phyloP scores from a whole-genome alignment of 2,113 vertebrate species.

The Aldabrachelys gigantea region DNA sequence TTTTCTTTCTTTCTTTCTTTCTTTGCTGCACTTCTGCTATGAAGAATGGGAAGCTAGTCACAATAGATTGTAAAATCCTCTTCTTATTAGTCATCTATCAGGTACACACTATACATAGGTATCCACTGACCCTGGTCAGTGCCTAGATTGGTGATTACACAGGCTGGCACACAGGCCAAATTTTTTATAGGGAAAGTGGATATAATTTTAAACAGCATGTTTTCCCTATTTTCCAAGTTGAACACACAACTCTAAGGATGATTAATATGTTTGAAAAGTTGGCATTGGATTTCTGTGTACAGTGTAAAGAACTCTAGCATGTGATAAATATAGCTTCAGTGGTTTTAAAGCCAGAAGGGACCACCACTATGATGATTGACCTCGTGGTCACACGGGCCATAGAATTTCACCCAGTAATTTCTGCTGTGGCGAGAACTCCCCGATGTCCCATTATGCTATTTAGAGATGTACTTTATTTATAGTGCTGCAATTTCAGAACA shows the following conservation, averaged over 20 bases:
- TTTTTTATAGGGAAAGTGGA: background rate
- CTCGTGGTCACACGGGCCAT: background rate
- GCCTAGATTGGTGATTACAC: background rate
- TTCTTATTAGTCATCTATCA: background rate
- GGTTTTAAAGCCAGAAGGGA: background rate
- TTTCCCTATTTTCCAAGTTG: background rate
- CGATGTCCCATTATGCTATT: background rate
- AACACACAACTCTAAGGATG: background rate
- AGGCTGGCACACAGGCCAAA: background rate
- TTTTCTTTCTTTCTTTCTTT: background rate
- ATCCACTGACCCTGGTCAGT: background rate
- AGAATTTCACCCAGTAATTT: background rate
- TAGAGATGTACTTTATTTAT: background rate
- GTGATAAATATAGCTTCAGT: background rate
- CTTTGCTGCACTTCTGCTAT: background rate
- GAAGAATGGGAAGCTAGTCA: background rate
- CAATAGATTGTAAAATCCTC: background rate
- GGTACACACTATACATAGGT: background rate
- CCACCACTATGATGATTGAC: background rate
- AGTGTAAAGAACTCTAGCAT: background rate
- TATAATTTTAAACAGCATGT: background rate
- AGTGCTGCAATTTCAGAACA: background rate
- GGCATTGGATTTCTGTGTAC: constrained; percentile 16
- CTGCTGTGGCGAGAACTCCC: background rate
- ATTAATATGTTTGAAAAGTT: constrained; percentile 15